Evolutionary conservation across 2,113 vertebrate genomes (phyloP).

Genomic region (Tricholaema leucomelas): DNA sequence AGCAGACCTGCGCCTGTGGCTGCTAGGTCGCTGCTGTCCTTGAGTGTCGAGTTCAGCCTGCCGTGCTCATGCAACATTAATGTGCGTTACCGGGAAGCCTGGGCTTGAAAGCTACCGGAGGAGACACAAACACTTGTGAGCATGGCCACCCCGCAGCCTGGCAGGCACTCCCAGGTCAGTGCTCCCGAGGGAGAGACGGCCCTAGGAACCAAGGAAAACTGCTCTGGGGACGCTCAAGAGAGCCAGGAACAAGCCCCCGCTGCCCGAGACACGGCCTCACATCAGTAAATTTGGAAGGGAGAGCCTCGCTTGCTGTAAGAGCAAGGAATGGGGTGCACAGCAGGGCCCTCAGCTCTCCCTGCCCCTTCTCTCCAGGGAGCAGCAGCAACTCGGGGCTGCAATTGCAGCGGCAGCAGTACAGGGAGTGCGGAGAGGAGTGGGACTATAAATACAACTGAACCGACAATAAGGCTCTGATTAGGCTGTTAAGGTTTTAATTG

Average conservation of each 20-base stretch:
- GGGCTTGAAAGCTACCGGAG: neutral
- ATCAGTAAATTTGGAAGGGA: neutral
- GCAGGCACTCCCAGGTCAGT: neutral
- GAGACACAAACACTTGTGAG: neutral
- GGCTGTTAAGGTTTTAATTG: conserved; percentile 39
- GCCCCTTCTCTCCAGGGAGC: neutral
- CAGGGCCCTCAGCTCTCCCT: neutral
- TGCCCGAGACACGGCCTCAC: accelerated
- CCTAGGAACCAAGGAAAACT: neutral
- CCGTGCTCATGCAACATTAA: conserved; percentile 35
- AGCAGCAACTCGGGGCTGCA: accelerated
- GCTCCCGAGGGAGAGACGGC: neutral
- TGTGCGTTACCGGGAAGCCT: neutral
- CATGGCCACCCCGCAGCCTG: accelerated
- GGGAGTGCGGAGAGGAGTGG: neutral
- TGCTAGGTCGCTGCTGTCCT: conserved; percentile 16
- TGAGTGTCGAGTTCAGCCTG: neutral
- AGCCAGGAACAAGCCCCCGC: neutral
- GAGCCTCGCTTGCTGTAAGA: neutral
- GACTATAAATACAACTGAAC: conserved; percentile 35
- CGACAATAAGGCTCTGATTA: conserved; percentile 49
- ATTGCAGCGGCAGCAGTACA: accelerated
- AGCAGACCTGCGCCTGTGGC: neutral
- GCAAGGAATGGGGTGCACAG: neutral
- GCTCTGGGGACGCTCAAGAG: neutral